Base-by-base conservation (phyloP, 2,888 invertebrate species). In the Dicranocentrus wangi region DNA sequence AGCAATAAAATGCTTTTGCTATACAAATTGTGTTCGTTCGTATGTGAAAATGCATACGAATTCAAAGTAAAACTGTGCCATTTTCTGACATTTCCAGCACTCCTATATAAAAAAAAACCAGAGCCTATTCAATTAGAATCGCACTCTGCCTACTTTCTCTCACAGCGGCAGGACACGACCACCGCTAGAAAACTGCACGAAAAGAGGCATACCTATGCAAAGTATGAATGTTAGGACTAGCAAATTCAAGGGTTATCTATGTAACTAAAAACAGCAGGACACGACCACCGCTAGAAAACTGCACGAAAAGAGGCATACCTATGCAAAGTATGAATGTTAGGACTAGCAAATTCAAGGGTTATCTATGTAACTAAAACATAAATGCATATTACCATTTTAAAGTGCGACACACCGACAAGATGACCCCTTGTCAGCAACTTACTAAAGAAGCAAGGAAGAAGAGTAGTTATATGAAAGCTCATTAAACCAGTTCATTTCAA, bases 401-500 rank as follows among this genome's bases (percentile, higher is more conserved):
- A 53, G 21, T 47, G 47, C 3, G 13, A 21, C 5, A 53, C 2
- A 8, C 2, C 53, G 53, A 39, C 27, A 28, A 63, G 63, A 63
- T 43, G 53, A 53, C 47, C n/a, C 15, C 15, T 25, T 55, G 21
- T 19, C 8, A 55, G 25, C 8, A 25, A 55, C 19, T 60, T 60
- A 25, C 10, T 60, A 17, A 15, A 65, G 8, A 61, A 66, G 55
- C 58, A 68, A 68, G 68, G 53, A 75, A 65, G 39, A 66, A 68
- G 28, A 60, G n/a, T 27, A 27, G 28, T 47, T 19, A 19, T 76
- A 15, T 72, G 71, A 79, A 79, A 79, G 79, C 79, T 79, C 79
- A 72, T 79, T 72, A 63, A 79, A 79, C 79, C 72, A 79, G 79
- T 71, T 79, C 79, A 19, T 71, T 55, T 60, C 39, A 66, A 55